These are phyloP conservation scores for Choloepus hoffmanni DNA, from an alignment of 2,113 vertebrate species.

Conservation along the genomic window DNA sequence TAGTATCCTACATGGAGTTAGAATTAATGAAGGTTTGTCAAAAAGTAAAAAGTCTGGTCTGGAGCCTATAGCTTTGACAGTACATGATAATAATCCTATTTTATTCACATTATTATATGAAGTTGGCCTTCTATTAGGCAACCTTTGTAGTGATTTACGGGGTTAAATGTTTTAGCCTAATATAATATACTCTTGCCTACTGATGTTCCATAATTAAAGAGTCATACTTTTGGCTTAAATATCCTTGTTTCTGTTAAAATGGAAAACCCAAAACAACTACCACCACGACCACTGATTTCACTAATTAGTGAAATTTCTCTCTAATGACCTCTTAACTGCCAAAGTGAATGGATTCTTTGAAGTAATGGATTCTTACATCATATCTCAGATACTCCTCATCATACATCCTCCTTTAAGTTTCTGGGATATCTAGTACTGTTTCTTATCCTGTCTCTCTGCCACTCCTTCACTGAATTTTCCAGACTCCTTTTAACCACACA, in stretches of 20 bases:
- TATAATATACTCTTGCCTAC: background rate
- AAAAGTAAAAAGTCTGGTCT: constrained; percentile 44
- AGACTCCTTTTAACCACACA: background rate
- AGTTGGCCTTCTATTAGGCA: constrained; percentile 38
- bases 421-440: constrained; percentile 52
- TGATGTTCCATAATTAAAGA: constrained; percentile 62
- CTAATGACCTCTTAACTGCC: constrained; percentile 47
- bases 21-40: constrained; percentile 45
- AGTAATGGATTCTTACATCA: constrained; percentile 37
- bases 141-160: constrained; percentile 31
- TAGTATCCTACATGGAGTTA: background rate
- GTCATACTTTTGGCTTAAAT: constrained; percentile 52
- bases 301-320: constrained; percentile 59
- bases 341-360: constrained; percentile 63
- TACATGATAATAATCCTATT: constrained; percentile 16
- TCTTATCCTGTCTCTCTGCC: constrained; percentile 31
- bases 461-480: constrained; percentile 48
- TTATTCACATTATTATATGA: constrained; percentile 61
- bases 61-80: constrained; percentile 30
- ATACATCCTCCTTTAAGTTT: constrained; percentile 46
- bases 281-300: background rate
- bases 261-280: constrained; percentile 49
- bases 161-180: constrained; percentile 43
- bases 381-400: constrained; percentile 41
- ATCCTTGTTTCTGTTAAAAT: constrained; percentile 51